phyloP scores from a whole-genome alignment of 2,888 invertebrate genomes.

The Andrena bucephala region DNA sequence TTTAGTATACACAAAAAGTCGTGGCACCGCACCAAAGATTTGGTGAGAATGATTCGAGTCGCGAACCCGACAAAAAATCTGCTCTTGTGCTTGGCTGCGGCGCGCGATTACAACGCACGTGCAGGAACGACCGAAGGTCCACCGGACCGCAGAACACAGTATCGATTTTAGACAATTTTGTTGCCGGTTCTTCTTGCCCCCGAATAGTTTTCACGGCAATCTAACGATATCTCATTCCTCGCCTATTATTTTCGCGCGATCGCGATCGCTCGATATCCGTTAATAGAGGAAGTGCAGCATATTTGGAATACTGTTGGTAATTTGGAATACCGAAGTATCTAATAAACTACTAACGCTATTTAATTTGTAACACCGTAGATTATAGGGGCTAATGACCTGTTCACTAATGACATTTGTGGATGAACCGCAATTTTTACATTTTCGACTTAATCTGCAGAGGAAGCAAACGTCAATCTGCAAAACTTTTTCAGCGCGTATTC shows the following conservation, averaged over 20 bases:
- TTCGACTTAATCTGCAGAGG: too few species aligned
- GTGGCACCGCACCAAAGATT: slow-evolving; percentile 38
- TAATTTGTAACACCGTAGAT: too few species aligned
- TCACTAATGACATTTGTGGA: too few species aligned
- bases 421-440: too few species aligned
- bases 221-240: not conserved
- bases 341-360: too few species aligned
- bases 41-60: slow-evolving; percentile 53
- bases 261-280: too few species aligned
- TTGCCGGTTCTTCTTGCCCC: not conserved
- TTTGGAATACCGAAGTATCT: too few species aligned
- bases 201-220: not conserved
- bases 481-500: too few species aligned
- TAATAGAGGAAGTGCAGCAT: too few species aligned
- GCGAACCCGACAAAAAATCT: slow-evolving; percentile 42
- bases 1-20: slow-evolving; percentile 62
- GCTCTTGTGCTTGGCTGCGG: slow-evolving; percentile 14
- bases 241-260: not conserved
- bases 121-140: slow-evolving; percentile 21
- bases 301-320: too few species aligned
- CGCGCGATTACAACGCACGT: slow-evolving; percentile 61
- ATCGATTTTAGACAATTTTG: slow-evolving; percentile 44
- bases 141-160: slow-evolving; percentile 49
- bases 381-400: too few species aligned
- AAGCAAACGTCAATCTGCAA: too few species aligned